Evolutionary conservation across 2,888 invertebrate species (phyloP).

Genomic region (Oegoconia quadripuncta): DNA sequence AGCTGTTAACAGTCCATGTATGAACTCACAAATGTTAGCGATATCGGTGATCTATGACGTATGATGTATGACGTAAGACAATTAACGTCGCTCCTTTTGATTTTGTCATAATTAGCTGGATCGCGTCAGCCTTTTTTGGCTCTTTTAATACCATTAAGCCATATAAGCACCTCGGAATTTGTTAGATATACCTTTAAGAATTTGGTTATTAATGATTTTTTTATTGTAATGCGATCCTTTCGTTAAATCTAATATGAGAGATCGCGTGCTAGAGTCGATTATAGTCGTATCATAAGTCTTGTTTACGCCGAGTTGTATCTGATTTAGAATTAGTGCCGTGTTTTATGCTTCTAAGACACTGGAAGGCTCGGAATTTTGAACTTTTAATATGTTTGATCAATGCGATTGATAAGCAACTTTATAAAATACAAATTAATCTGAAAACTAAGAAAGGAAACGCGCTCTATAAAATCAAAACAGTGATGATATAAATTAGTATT

Average conservation of each 20-base stretch:
- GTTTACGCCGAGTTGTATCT: constrained; percentile 39
- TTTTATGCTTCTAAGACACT: constrained; percentile 30
- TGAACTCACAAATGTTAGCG: too few species aligned
- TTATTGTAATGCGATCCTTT: constrained; percentile 21
- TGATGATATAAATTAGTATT: too few species aligned
- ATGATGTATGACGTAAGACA: too few species aligned
- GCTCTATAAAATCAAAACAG: too few species aligned
- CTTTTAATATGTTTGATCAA: constrained; percentile 15
- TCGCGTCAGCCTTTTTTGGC: too few species aligned
- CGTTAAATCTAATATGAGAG: constrained; percentile 32
- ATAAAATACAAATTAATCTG: too few species aligned
- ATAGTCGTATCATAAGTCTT: constrained; percentile 36
- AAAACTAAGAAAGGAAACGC: too few species aligned
- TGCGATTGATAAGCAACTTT: too few species aligned
- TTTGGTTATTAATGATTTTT: constrained; percentile 21
- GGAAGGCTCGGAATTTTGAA: constrained; percentile 25
- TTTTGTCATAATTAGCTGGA: constrained; percentile 11
- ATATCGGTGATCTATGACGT: too few species aligned
- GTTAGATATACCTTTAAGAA: constrained; percentile 19
- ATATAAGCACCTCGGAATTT: constrained; percentile 18
- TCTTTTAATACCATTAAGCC: constrained; percentile 18
- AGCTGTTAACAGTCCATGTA: too few species aligned
- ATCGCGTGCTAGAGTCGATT: constrained; percentile 43
- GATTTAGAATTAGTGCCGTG: constrained; percentile 43
- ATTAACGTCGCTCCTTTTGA: constrained; percentile 6